Evolutionary conservation across 1,140 invertebrate genomes (phyloP), one percentile per base, ranked within the genome.

Genomic region (Aphis gossypii): DNA sequence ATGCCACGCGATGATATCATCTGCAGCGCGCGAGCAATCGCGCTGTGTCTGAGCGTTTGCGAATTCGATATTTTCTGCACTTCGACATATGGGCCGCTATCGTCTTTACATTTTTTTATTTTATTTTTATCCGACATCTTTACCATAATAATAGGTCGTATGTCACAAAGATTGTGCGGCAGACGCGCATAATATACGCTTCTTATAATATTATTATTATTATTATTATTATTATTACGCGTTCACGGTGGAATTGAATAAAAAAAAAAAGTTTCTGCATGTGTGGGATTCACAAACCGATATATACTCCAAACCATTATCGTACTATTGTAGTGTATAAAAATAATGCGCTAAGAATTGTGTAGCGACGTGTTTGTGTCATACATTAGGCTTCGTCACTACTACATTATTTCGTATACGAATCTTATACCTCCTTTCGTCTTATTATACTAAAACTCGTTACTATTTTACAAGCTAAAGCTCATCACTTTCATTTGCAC

Each of bases 41-140:
- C 68, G 41, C 21, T 35, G 46, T 92, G 68, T 82, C 44, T 56
- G 91, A 92, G 76, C 91, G 91, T 54, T 76, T 48, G 91, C 92
- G 76, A 93, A 93, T 93, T 41, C 92, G 92, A 93, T 93, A 93
- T 93, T 93, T 93, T 84, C 82, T 48, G 20, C 68, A 48, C 60
- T 35, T 14, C 90, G 90, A 51, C 82, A 93, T 84, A 51, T n/a
- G 48, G 76, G 23, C 82, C 18, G 48, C 23, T 86, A 84, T 92
- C 60, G 91, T 93, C 48, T 86, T 93, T 93, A 92, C n/a, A 44
- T 90, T 68, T 76, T 76, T 92, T 82, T 89, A 11, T 89, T 93
- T 9, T 93, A 46, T 56, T 82, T 93, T 93, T 90, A 60, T 90
- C 60, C 82, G 14, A 54, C 48, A 89, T 89, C 88, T 56, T 89